A percentile compares a stretch with the other conserved stretches of the same genome.
Conservation (phyloP, 2,888 invertebrate genomes). For the Eugnorisma glareosa region DNA sequence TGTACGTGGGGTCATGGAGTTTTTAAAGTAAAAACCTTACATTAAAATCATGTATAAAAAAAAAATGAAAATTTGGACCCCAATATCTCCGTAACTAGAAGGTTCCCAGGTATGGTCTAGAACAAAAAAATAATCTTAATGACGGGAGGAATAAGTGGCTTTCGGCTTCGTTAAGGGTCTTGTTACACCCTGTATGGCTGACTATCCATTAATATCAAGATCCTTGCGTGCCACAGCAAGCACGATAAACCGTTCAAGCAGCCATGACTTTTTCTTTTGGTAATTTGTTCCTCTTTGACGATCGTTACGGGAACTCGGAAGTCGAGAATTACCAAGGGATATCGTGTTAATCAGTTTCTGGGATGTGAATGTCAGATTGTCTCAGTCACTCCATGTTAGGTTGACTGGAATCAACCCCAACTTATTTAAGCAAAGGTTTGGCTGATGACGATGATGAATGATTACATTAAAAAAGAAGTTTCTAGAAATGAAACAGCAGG, state of each 20-base stretch:
- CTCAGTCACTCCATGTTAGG: not conserved
- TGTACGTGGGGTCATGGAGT: too few relatives aligned
- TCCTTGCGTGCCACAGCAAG: not conserved
- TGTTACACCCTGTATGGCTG: too few relatives aligned
- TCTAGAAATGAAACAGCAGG: not conserved
- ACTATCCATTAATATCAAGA: not conserved
- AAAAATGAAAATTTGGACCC: too few relatives aligned
- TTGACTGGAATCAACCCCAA: not conserved
- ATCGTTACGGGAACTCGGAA: not conserved
- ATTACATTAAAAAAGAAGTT: not conserved
- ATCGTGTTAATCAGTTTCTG: not conserved
- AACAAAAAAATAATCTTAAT: too few relatives aligned
- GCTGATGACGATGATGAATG: not conserved
- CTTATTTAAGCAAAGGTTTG: not conserved
- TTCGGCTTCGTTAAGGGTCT: too few relatives aligned
- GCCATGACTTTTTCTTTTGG: not conserved
- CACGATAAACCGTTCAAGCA: not conserved
- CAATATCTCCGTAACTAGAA: too few relatives aligned
- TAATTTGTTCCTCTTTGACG: not conserved
- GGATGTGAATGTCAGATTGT: not conserved
- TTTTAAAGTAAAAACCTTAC: too few relatives aligned
- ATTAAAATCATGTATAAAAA: too few relatives aligned
- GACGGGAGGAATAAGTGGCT: too few relatives aligned
- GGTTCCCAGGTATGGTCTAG: too few relatives aligned
- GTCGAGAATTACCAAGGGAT: not conserved